Evolutionary conservation across 2,797 vertebrate genomes (phyloP), one percentile per base, ranked within the genome.

Genomic region (Strix occidentalis): DNA sequence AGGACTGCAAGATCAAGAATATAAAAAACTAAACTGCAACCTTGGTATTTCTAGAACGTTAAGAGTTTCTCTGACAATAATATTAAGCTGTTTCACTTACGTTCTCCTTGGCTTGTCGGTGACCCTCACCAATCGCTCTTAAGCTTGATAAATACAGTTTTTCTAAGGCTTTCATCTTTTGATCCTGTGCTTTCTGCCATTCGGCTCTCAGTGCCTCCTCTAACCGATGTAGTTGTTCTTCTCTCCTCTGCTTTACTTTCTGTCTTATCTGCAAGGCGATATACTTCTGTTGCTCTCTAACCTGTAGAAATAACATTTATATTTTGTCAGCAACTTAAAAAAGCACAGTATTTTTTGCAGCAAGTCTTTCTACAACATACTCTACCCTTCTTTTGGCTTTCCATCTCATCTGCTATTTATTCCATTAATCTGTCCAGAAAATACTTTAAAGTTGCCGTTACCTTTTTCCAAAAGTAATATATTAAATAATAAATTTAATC

Each of bases 201-300:
- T 99, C 98, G 18, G 96, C 81, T 91, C 86, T 98, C 81, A 99
- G 97, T 18, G 98, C 93, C 65, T 98, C 97, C 26, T 98, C 98
- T 90, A 99, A 96, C 48, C 94, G 98, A 90, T 97, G 97, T 9
- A 99, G 94, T 11, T 99, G 98, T 28, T 96, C 97, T 91, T 98
- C 98, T 87, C 98, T 98, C 68, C 98, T 98, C 81, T 98, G 98
- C 93, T 99, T 98, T 43, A 99, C 98, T 39, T 98, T 98, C 85
- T 98, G 95, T 72, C 99, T 98, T 91, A 99, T 98, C 89, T 98
- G 98, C 76, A 97, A 97, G 6, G 99, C 98, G 1, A 99, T 99
- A 90, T 87, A 71, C 51, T 98, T 98, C 96, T 99, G 98, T 94
- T 99, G 99, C 96, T 99, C 99, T 84, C 99, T 98, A 90, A 99